Evolutionary conservation across 2,113 vertebrate species (phyloP).

Genomic region (Triplophysa dalaica): DNA sequence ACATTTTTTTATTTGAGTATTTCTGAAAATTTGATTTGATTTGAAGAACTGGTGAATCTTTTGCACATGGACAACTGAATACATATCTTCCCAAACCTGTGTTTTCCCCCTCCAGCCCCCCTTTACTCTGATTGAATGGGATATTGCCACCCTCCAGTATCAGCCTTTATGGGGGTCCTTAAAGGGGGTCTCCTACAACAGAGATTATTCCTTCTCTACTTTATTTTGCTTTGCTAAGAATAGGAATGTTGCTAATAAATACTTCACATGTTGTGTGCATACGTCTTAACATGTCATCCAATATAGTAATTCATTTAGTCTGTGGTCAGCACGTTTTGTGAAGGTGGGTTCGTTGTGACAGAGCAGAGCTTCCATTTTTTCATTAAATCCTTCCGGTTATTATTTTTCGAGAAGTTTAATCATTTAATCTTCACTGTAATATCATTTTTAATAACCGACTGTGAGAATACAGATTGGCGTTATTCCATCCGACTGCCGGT

Average conservation of each 20-base stretch:
- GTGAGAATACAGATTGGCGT: not conserved
- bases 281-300: no score
- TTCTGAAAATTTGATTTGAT: not conserved
- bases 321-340: no score
- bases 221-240: no score
- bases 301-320: no score
- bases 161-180: conserved; percentile 69
- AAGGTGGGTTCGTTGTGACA: no score
- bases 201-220: not conserved
- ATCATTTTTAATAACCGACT: not conserved
- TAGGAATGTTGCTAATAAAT: no score
- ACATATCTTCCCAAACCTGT: conserved; percentile 16
- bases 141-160: conserved; percentile 68
- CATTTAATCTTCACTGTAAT: not conserved
- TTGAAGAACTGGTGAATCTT: not conserved
- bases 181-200: conserved; percentile 66
- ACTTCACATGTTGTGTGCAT: no score
- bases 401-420: not conserved
- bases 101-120: conserved; percentile 17
- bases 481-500: conserved; percentile 64
- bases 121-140: conserved; percentile 60
- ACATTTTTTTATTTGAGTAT: not conserved
- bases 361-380: not conserved
- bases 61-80: not conserved
- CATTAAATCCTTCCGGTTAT: not conserved